Evolutionary conservation across 2,888 invertebrate genomes (phyloP).

Genomic region (Melanostoma mellinum): DNA sequence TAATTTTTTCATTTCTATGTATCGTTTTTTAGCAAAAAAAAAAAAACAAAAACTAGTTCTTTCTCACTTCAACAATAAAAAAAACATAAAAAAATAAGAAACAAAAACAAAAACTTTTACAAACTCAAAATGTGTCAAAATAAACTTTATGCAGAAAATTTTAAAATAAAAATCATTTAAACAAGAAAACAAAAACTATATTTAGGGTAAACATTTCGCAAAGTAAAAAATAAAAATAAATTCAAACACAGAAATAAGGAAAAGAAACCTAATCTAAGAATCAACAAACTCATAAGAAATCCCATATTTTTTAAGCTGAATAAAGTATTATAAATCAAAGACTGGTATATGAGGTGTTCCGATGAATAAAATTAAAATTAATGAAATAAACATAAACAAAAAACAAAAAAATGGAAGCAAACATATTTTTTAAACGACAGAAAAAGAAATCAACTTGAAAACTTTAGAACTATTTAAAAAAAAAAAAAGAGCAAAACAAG

Average conservation of each 20-base stretch:
- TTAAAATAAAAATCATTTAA: conserved; percentile 35
- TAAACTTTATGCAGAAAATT: conserved; percentile 73
- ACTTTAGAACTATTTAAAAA: conserved; percentile 59
- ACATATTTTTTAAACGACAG: conserved; percentile 65
- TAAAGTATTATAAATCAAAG: conserved; percentile 80
- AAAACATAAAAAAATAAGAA: conserved; percentile 41
- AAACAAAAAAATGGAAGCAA: conserved; percentile 50
- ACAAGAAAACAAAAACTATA: conserved; percentile 42
- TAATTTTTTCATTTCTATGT: conserved; percentile 1
- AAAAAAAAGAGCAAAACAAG: conserved; percentile 20
- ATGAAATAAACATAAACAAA: conserved; percentile 68
- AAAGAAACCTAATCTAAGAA: conserved; percentile 55
- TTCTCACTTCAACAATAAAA: conserved; percentile 48
- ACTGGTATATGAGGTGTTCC: conserved; percentile 83
- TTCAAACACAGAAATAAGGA: conserved; percentile 63
- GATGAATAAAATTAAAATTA: conserved; percentile 80
- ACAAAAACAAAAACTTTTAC: conserved; percentile 60
- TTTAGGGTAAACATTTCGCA: conserved; percentile 62
- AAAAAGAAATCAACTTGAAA: conserved; percentile 61
- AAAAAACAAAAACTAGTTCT: conserved; percentile 31
- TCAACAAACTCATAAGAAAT: conserved; percentile 72
- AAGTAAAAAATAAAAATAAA: conserved; percentile 47
- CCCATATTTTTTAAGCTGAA: conserved; percentile 72
- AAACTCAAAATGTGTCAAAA: conserved; percentile 73
- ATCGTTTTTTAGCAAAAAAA: conserved; percentile 50